These are phyloP conservation scores for Epizoanthus ramosus DNA, from an alignment of 92 coral and sea anemone genomes.

Conservation along the genomic window DNA sequence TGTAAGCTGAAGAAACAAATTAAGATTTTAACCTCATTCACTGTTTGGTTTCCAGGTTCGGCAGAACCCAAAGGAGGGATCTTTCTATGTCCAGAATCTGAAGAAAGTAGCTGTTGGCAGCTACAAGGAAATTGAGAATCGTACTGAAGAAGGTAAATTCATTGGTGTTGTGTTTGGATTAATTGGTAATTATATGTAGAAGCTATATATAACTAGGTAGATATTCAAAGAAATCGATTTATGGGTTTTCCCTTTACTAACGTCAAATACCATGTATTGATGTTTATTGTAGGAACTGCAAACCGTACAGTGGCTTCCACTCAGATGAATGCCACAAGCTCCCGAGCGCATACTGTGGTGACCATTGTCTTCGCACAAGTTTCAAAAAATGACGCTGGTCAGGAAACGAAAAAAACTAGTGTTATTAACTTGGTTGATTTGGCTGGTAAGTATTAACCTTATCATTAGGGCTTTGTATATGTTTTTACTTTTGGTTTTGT, in stretches of 20 bases:
- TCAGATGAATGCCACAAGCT: conserved; percentile 99
- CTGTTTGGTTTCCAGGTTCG: conserved; percentile 75
- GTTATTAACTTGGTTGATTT: conserved; percentile 92
- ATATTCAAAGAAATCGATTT: no score
- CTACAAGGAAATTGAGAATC: conserved; percentile 87
- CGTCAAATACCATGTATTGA: no score
- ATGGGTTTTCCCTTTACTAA: no score
- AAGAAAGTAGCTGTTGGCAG: conserved; percentile 96
- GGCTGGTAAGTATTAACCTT: conserved; percentile 73
- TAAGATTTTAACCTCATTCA: no score
- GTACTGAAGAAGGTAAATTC: conserved; percentile 93
- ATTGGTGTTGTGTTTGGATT: no score
- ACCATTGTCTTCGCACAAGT: conserved; percentile 96
- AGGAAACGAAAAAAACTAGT: conserved; percentile 98
- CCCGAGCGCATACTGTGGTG: conserved; percentile 98
- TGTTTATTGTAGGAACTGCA: conserved; percentile 76
- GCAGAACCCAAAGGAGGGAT: conserved; percentile 96
- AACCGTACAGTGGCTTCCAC: conserved; percentile 99
- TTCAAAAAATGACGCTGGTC: conserved; percentile 87
- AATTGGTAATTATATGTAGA: no score
- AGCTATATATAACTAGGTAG: no score
- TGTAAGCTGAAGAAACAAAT: no score
- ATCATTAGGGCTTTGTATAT: not conserved
- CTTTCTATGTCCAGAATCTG: conserved; percentile 92
- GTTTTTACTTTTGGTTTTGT: not conserved